Base-by-base conservation (phyloP, 2,888 invertebrate species). In the Pristionchus mayeri region DNA sequence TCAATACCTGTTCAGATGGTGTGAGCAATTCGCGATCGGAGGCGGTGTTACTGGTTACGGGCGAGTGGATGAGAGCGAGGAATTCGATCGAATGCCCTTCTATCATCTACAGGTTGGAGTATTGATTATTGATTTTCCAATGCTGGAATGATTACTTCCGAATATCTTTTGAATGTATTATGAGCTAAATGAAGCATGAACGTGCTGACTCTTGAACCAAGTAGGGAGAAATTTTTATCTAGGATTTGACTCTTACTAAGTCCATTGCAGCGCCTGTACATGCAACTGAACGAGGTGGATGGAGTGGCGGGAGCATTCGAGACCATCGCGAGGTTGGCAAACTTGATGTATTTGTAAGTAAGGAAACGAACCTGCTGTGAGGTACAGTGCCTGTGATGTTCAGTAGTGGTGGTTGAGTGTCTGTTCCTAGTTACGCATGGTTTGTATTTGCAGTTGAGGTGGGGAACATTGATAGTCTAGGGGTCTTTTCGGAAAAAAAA, bases 251-350 rank as follows among this genome's bases (percentile, higher is more conserved):
- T n/a, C n/a, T n/a, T n/a, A n/a, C 44, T 9, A 44, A 13, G 0
- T 30, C 18, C 34, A 0, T 85, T 81, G 21, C 76, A 87, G 86
- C 83, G 86, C 27, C 82, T 87, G 21, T 85, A 87, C 80, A 81
- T 83, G 34, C 82, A 84, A 40, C 37, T 87, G 79, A 81, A 85
- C 27, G 86, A 87, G 37, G 87, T 87, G 71, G 87, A 87, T 50
- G 87, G 87, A 21, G 87, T 87, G 21, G 40, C 83, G 34, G 87
- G 87, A 9, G 86, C 87, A 6, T 87, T 83, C 67, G 86, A 85
- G 44, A 84, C 84, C 52, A 75, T 87, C 21, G 63, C 85, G 21
- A 79, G 52, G 50, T 57, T 9, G 18, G 75, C 21, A 54, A 13
- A 21, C 7, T 44, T 44, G 44, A 44, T 6, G 6, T 44, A 44